A percentile compares a stretch with the other conserved stretches of the same genome.
These are phyloP conservation scores for Dicyrtoma fusca DNA, from an alignment of 2,888 invertebrate genomes.

Conservation along the genomic window DNA sequence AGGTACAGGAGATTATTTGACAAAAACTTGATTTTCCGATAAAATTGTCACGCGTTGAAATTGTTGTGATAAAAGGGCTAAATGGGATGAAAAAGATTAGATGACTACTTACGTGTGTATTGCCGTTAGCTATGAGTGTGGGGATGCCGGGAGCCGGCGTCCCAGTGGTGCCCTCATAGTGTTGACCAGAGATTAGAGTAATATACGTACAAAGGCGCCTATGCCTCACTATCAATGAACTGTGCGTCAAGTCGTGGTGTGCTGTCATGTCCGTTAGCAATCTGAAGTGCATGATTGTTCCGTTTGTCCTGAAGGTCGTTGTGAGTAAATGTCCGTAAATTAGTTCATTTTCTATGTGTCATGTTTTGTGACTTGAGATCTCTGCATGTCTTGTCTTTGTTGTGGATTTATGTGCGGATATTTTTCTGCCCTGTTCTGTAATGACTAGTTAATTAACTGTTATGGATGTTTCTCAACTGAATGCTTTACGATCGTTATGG, in stretches of 20 bases:
- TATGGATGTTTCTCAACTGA: not conserved
- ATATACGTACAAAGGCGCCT: not conserved
- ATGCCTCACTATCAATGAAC: not conserved
- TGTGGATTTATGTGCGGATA: slow-evolving; percentile 42
- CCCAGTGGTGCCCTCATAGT: not conserved
- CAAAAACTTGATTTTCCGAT: no score
- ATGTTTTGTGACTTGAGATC: not conserved
- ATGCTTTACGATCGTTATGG: slow-evolving; percentile 12
- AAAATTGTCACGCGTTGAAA: no score
- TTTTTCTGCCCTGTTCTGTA: slow-evolving; percentile 36
- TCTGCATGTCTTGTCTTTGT: slow-evolving; percentile 8
- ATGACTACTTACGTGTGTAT: not conserved
- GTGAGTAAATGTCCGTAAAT: no score
- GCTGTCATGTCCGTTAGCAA: slow-evolving; percentile 30
- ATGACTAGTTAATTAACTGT: not conserved
- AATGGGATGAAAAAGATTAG: no score
- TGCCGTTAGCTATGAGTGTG: not conserved
- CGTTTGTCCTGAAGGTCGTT: slow-evolving; percentile 10
- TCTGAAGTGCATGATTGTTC: slow-evolving; percentile 9
- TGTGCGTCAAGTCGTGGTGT: slow-evolving; percentile 6
- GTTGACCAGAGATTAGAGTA: not conserved
- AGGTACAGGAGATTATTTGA: no score
- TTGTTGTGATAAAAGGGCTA: no score
- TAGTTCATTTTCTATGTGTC: slow-evolving; percentile 3
- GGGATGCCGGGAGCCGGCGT: not conserved